Conservation (phyloP, 2,797 vertebrate species). For the Hemibagrus guttatus region DNA sequence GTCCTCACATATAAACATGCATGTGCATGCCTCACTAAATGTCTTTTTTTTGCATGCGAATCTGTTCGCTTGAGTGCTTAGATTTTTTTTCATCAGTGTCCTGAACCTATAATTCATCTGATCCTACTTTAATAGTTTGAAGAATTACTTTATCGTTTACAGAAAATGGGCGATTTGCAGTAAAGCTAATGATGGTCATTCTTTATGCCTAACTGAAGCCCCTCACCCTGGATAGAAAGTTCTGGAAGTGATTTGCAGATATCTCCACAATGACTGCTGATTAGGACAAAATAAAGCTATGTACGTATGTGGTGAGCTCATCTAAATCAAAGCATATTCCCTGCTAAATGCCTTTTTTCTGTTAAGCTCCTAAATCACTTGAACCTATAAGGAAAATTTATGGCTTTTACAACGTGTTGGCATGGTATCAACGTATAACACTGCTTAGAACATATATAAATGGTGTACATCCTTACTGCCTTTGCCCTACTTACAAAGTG, state of each 20-base stretch:
- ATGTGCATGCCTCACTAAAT: background rate
- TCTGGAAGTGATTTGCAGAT: conserved; percentile 52
- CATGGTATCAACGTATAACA: conserved; percentile 20
- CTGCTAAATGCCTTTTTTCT: conserved; percentile 64
- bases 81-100: conserved; percentile 33
- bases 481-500: conserved; percentile 22
- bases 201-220: conserved; percentile 42
- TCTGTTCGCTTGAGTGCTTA: conserved; percentile 11
- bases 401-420: conserved; percentile 25
- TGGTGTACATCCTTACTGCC: conserved; percentile 20
- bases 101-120: conserved; percentile 36
- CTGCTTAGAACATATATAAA: conserved; percentile 14
- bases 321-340: conserved; percentile 38
- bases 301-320: conserved; percentile 30
- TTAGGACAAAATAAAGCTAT: conserved; percentile 36
- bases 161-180: conserved; percentile 36
- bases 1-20: background rate
- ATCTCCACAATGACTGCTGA: conserved; percentile 39
- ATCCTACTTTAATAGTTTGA: conserved; percentile 31
- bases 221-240: conserved; percentile 37
- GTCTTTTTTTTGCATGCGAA: conserved; percentile 8
- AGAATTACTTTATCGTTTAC: conserved; percentile 41
- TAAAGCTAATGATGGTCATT: conserved; percentile 38
- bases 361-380: conserved; percentile 31
- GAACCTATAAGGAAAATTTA: conserved; percentile 14